Evolutionary conservation across 2,113 vertebrate species (phyloP), one percentile per base, ranked within the genome.

Genomic region (Galbula dea): DNA sequence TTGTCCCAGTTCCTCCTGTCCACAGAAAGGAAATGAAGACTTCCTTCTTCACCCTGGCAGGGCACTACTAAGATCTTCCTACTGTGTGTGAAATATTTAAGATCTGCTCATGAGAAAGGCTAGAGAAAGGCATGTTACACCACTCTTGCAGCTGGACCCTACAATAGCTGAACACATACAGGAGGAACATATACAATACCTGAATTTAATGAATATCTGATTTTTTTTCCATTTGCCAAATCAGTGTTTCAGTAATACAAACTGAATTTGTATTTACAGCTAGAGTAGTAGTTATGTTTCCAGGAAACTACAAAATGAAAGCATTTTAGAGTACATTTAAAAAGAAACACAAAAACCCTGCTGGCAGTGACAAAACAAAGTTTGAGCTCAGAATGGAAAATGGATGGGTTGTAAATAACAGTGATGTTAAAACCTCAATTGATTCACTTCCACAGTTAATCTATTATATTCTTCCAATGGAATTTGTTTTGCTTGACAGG

Each of bases 401-500:
- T 6, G 68, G 69, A 80, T 77, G 86, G 51, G 78, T 46, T 90
- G 84, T 69, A 82, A 96, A 95, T 72, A 79, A 88, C 69, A 88
- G 24, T 10, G 39, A 92, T 83, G 78, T 86, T 78, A 95, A 91
- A 90, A 58, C 58, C 57, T 72, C 71, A 48, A 78, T 67, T 94
- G 95, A 80, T 93, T 85, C 84, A 32, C 69, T 77, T 55, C 62
- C 72, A 66, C 27, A 62, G 89, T 94, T 90, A 74, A 96, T 90
- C 91, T 87, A 46, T 73, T 78, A 91, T 88, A 71, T 65, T 96
- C 90, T 86, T 88, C 76, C 85, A 86, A 22, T 78, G 93, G 81
- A 94, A 94, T 93, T 96, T 93, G 83, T 94, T 96, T 93, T 96
- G 88, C 96, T 95, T 92, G 85, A 94, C 91, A 90, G 93, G 90